These are phyloP conservation scores for Pimpla rufipes DNA, from an alignment of 2,888 invertebrate genomes.

Conservation along the genomic window DNA sequence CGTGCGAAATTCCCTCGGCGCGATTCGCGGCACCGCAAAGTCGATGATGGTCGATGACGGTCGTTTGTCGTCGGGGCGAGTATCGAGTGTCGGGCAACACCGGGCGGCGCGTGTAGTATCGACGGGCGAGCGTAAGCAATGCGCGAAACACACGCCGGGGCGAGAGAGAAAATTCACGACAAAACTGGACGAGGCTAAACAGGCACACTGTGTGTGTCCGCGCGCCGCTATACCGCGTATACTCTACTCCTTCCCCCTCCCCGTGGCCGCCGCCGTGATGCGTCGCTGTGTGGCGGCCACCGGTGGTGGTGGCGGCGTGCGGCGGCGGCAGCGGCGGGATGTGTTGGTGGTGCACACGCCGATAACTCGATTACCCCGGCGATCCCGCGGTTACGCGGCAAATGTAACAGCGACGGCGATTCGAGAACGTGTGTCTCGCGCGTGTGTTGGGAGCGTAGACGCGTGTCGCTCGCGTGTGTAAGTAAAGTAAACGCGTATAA, in stretches of 20 bases:
- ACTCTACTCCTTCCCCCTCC: conserved; percentile 21
- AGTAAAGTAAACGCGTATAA: too few species aligned
- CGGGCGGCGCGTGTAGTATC: too few species aligned
- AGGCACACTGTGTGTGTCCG: conserved; percentile 47
- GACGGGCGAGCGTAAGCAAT: too few species aligned
- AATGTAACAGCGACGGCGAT: conserved; percentile 36
- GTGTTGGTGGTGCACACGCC: conserved; percentile 53
- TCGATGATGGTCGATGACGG: too few species aligned
- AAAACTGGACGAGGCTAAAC: conserved; percentile 56
- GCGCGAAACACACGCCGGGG: conserved; percentile 22
- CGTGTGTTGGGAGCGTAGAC: neutral
- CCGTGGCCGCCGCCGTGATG: neutral
- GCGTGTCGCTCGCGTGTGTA: neutral
- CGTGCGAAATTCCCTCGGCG: neutral
- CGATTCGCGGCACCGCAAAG: too few species aligned
- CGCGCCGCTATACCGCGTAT: conserved; percentile 21
- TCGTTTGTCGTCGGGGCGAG: too few species aligned
- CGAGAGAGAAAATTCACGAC: conserved; percentile 60
- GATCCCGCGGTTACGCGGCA: conserved; percentile 64
- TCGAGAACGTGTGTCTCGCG: conserved; percentile 1
- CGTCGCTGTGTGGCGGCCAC: neutral
- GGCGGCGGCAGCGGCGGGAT: conserved; percentile 27
- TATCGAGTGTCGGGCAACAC: too few species aligned
- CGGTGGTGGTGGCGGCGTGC: too few species aligned
- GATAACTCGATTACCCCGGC: conserved; percentile 66